Conservation (phyloP, 2,888 invertebrate genomes). For the Plemyria rubiginata region DNA sequence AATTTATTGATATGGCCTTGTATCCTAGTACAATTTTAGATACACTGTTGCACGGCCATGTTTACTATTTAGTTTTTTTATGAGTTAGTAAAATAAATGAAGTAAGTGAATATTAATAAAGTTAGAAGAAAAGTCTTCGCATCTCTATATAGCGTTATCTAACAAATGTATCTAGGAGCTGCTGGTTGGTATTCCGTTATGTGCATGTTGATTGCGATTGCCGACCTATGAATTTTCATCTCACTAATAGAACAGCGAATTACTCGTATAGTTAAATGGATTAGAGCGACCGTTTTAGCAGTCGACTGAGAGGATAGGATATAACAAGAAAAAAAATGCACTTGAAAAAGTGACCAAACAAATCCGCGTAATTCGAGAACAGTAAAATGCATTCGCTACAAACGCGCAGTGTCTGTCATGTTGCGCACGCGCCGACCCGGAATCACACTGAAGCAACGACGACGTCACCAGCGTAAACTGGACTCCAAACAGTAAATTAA, state of each 20-base stretch:
- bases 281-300: too few relatives aligned
- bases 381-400: slow-evolving; percentile 40
- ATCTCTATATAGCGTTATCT: too few relatives aligned
- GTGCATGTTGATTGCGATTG: background rate
- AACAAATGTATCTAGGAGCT: background rate
- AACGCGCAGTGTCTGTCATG: slow-evolving; percentile 45
- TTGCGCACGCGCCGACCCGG: slow-evolving; percentile 65
- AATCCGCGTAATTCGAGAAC: background rate
- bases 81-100: too few relatives aligned
- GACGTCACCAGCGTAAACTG: slow-evolving; percentile 49
- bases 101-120: too few relatives aligned
- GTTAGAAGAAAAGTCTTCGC: too few relatives aligned
- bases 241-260: too few relatives aligned
- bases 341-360: slow-evolving; percentile 2
- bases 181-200: background rate
- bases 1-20: slow-evolving; percentile 49
- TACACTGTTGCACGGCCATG: background rate
- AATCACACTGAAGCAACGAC: slow-evolving; percentile 42
- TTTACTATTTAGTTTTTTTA: background rate
- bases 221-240: background rate
- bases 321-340: background rate
- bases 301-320: too few relatives aligned
- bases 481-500: slow-evolving; percentile 37
- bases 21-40: slow-evolving; percentile 28
- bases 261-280: too few relatives aligned